Percentiles rank a stretch among this genome's conserved stretches.
Evolutionary conservation across 2,797 vertebrate species (phyloP).

Genomic region (Gobio occitaniae): DNA sequence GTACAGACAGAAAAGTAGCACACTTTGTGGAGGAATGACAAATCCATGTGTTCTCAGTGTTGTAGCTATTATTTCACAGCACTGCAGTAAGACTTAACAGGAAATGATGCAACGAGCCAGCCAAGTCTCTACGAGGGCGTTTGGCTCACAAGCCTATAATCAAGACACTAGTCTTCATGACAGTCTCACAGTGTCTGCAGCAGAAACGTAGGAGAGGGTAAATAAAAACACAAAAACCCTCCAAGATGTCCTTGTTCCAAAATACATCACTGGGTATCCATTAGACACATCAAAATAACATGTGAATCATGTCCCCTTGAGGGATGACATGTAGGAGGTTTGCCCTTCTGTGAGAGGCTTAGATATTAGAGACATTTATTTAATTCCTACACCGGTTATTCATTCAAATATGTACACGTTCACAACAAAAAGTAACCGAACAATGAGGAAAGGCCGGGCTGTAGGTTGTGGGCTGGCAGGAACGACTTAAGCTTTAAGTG

Average conservation of each 20-base stretch:
- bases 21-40: background rate
- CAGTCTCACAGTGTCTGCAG: constrained; percentile 30
- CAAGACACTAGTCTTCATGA: constrained; percentile 46
- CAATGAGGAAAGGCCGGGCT: constrained; percentile 10
- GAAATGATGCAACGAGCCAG: constrained; percentile 60
- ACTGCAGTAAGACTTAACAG: constrained; percentile 45
- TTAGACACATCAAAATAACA: constrained; percentile 49
- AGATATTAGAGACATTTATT: constrained; percentile 6
- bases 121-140: constrained; percentile 49
- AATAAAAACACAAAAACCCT: constrained; percentile 48
- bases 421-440: background rate
- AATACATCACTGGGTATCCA: constrained; percentile 32
- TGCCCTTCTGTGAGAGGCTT: background rate
- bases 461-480: constrained; percentile 7
- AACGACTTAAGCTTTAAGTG: constrained; percentile 37
- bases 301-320: constrained; percentile 16
- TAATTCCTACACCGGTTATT: background rate
- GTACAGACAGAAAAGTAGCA: background rate
- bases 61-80: constrained; percentile 31
- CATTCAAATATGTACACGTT: background rate
- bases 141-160: constrained; percentile 58
- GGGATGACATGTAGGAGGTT: constrained; percentile 14
- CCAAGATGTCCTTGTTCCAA: constrained; percentile 12
- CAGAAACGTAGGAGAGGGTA: constrained; percentile 41
- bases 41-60: constrained; percentile 7